Percentiles rank a stretch among this genome's conserved stretches.
Evolutionary conservation across 2,113 vertebrate species (phyloP).

Genomic region (Lutjanus erythropterus): DNA sequence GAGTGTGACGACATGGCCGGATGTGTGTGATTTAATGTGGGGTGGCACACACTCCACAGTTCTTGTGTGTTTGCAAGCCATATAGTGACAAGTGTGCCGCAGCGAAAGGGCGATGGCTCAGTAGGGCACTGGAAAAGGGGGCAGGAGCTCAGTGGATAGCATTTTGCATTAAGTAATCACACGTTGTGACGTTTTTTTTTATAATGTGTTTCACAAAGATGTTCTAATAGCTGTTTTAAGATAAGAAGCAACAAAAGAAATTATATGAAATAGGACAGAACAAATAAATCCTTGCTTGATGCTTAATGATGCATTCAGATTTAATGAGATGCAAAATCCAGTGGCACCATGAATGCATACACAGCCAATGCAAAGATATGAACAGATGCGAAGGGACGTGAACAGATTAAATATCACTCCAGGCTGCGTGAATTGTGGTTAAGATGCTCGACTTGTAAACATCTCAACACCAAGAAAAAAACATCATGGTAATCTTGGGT

Average conservation of each 20-base stretch:
- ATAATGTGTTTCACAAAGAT: neutral
- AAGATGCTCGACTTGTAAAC: neutral
- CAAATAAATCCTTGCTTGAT: neutral
- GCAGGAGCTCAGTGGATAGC: slow-evolving; percentile 38
- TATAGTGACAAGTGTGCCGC: slow-evolving; percentile 60
- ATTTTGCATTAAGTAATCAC: slow-evolving; percentile 33
- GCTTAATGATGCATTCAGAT: slow-evolving; percentile 11
- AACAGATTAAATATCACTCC: neutral
- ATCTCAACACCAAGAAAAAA: neutral
- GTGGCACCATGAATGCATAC: neutral
- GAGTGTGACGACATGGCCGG: slow-evolving; percentile 35
- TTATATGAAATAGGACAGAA: neutral
- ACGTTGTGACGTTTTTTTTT: neutral
- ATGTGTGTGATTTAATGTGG: slow-evolving; percentile 65
- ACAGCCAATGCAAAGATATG: slow-evolving; percentile 9
- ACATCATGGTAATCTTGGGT: neutral
- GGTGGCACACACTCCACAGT: slow-evolving; percentile 43
- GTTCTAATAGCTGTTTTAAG: neutral
- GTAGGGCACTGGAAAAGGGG: slow-evolving; percentile 42
- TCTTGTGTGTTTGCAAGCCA: slow-evolving; percentile 46
- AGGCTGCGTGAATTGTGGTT: neutral
- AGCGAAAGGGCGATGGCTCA: slow-evolving; percentile 53
- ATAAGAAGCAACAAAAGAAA: neutral
- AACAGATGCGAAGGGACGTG: neutral
- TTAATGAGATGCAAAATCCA: slow-evolving; percentile 32